These are phyloP conservation scores for Pangasius krempfi DNA, from an alignment of 2,797 vertebrate genomes.

Conservation along the genomic window DNA sequence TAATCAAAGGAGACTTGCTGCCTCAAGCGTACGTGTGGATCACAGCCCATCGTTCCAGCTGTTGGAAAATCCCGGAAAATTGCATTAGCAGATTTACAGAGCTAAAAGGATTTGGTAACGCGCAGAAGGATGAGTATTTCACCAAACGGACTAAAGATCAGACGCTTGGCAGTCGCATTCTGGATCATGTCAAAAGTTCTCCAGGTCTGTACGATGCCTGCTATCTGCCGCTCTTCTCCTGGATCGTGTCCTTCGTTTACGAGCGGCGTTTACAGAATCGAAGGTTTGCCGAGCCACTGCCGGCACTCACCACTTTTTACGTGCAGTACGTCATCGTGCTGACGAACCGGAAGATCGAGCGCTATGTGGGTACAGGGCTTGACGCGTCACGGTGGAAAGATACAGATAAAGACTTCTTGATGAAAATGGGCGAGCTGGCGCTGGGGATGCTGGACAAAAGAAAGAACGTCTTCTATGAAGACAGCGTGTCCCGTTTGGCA, in stretches of 20 bases:
- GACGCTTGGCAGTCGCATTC: constrained; percentile 40
- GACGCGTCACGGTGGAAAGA: constrained; percentile 64
- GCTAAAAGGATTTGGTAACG: constrained; percentile 70
- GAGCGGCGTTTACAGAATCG: constrained; percentile 43
- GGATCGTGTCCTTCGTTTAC: constrained; percentile 65
- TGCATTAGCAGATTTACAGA: constrained; percentile 66
- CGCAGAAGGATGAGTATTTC: constrained; percentile 71
- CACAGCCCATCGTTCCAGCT: constrained; percentile 64
- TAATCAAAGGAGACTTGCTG: constrained; percentile 73
- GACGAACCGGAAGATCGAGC: constrained; percentile 69
- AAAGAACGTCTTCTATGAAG: constrained; percentile 61
- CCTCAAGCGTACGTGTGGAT: constrained; percentile 70
- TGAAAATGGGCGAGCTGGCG: constrained; percentile 69
- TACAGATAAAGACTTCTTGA: constrained; percentile 52
- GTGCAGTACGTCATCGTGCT: constrained; percentile 67
- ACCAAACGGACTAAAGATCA: constrained; percentile 60
- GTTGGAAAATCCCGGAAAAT: constrained; percentile 65
- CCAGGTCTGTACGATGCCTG: constrained; percentile 62
- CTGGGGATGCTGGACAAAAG: constrained; percentile 65
- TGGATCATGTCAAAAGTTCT: constrained; percentile 59
- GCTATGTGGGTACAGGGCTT: constrained; percentile 54
- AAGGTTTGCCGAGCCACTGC: constrained; percentile 43
- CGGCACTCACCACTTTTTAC: constrained; percentile 68
- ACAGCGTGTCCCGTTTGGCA: constrained; percentile 53
- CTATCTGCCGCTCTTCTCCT: constrained; percentile 69